A percentile compares a stretch with the other conserved stretches of the same genome.
Conservation (phyloP, 2,888 invertebrate species). For the Eulithis prunata region DNA sequence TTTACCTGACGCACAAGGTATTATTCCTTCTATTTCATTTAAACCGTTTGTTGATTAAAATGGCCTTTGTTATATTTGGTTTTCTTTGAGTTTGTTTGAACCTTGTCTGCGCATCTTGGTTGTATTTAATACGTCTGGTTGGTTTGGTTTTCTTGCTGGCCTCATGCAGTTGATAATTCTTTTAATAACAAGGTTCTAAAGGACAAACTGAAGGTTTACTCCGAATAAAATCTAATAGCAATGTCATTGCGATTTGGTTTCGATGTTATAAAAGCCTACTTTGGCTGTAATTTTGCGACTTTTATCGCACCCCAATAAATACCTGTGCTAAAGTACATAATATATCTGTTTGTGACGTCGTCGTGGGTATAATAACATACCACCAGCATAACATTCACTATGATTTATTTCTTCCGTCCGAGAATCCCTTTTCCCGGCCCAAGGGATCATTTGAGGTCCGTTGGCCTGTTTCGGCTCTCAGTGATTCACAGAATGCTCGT, state of each 20-base stretch:
- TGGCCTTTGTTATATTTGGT: neutral
- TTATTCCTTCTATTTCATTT: neutral
- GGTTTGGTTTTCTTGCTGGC: neutral
- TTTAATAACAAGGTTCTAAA: neutral
- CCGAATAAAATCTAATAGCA: no score
- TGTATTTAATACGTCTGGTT: neutral
- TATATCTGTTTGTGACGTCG: no score
- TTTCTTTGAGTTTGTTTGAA: neutral
- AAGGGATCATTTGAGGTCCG: constrained; percentile 25
- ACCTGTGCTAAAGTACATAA: no score
- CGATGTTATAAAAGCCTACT: no score
- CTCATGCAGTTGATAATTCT: neutral
- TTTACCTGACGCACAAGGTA: neutral
- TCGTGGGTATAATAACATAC: neutral
- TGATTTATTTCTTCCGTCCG: constrained; percentile 22
- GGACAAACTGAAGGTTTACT: no score
- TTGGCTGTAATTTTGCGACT: no score
- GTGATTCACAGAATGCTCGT: constrained; percentile 41
- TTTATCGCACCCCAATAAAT: no score
- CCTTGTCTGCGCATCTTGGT: neutral
- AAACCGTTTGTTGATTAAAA: neutral
- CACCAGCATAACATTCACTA: neutral
- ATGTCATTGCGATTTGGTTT: no score
- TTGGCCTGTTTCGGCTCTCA: constrained; percentile 19
- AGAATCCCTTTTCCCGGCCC: constrained; percentile 18